These are phyloP conservation scores for Strix occidentalis DNA, from an alignment of 2,797 vertebrate species.

Conservation along the genomic window DNA sequence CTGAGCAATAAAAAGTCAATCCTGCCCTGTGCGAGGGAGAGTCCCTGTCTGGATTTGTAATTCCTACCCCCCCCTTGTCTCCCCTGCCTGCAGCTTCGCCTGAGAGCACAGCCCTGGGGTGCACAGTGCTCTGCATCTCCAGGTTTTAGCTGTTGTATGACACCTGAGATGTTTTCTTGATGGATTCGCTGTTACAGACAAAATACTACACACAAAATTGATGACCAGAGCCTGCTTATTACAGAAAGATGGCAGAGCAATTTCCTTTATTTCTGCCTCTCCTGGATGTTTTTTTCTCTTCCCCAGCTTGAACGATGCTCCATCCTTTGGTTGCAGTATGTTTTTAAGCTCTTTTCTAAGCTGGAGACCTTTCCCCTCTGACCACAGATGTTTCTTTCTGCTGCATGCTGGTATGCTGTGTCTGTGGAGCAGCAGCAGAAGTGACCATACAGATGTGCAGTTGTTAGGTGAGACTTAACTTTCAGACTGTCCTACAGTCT, in stretches of 20 bases:
- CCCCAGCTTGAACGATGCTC: background rate
- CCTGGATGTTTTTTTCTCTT: background rate
- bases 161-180: background rate
- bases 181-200: background rate
- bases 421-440: background rate
- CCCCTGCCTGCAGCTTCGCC: background rate
- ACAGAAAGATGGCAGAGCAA: background rate
- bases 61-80: background rate
- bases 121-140: accelerated
- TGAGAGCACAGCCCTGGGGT: accelerated
- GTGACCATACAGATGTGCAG: accelerated
- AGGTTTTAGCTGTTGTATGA: background rate
- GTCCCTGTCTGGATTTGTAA: background rate
- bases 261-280: background rate
- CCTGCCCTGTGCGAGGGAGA: background rate
- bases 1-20: background rate
- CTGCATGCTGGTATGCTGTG: background rate
- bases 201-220: background rate
- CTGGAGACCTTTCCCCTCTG: background rate
- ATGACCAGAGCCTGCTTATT: background rate
- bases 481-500: no score
- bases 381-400: background rate
- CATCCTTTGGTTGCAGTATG: background rate
- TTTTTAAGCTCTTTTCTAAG: background rate
- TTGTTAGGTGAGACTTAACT: background rate